Evolutionary conservation across 2,113 vertebrate species (phyloP), one percentile per base, ranked within the genome.

Genomic region (Herpailurus yagouaroundi): DNA sequence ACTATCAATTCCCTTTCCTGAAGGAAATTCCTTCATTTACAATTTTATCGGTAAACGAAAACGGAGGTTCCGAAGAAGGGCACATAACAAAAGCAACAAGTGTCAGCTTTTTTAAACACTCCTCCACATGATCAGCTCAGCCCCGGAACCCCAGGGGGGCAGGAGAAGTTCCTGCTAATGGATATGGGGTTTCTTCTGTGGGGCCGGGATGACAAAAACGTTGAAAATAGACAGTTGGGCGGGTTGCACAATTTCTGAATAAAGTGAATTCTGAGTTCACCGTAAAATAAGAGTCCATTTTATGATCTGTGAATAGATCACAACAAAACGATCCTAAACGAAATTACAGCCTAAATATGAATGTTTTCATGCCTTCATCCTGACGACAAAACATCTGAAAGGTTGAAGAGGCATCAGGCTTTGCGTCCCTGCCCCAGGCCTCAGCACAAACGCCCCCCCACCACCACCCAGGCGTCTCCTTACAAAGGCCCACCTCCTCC

Each of bases 391-490:
- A 4, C 16, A 64, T 4, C 68, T 1, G 1, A 48, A 19, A 2
- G 25, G 36, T 0, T 9, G 31, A 57, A 36, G 0, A 16, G 29
- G 8, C 31, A 4, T 23, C 2, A 4, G 27, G 27, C 19, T 4
- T 14, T 18, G 27, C 41, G 36, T 36, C 9, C 10, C 12, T 25
- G 33, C 36, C 36, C 5, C 19, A n/a, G 48, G 48, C 7, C 79
- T 41, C 48, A 0, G 50, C 27, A 29, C 48, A 33, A 19, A 2
- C 1, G 16, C 36, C 36, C 15, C 5, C 18, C 36, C 36, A 36
- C 36, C 6, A 31, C 36, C 15, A 4, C 41, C 15, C 7, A 9
- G 3, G 64, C 0, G 11, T 0, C 16, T 63, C 41, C 3, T n/a
- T 41, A 27, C 29, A 71, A 41, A 82, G 52, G 29, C 29, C 36